Evolutionary conservation across 2,113 vertebrate species (phyloP).

Genomic region (Cromileptes altivelis): DNA sequence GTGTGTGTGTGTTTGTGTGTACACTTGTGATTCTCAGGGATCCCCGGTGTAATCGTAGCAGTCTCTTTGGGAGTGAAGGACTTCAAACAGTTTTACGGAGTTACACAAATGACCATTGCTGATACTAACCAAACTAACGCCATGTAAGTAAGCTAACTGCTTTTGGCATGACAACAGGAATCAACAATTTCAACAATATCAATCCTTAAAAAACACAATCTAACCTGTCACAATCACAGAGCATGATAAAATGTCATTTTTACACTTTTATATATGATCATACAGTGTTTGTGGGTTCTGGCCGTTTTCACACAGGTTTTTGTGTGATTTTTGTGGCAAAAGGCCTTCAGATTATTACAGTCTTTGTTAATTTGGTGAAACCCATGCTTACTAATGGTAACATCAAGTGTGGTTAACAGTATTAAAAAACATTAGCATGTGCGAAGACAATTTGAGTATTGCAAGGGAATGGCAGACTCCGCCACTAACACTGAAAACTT

Average conservation of each 20-base stretch:
- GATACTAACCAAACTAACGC: conserved; percentile 41
- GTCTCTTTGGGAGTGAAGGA: conserved; percentile 50
- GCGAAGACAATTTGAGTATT: not conserved
- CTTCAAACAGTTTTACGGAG: conserved; percentile 68
- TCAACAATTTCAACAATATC: not conserved
- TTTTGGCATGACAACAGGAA: not conserved
- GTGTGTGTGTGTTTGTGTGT: not conserved
- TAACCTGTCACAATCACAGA: not conserved
- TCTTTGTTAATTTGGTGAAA: not conserved
- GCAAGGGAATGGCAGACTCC: not conserved
- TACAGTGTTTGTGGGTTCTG: not conserved
- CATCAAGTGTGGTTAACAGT: not conserved
- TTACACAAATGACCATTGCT: conserved; percentile 8
- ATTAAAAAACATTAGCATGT: not conserved
- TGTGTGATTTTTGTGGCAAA: not conserved
- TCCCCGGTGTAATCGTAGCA: conserved; percentile 72
- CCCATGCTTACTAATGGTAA: not conserved
- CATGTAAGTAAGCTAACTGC: conserved; percentile 61
- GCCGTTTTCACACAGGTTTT: too few species aligned
- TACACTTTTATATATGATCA: not conserved
- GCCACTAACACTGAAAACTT: not conserved
- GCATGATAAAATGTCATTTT: not conserved
- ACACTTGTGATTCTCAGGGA: conserved; percentile 54
- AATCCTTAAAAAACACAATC: not conserved
- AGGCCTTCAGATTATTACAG: not conserved